Conservation (phyloP, 2,797 vertebrate species). For the Hippoglossus hippoglossus region DNA sequence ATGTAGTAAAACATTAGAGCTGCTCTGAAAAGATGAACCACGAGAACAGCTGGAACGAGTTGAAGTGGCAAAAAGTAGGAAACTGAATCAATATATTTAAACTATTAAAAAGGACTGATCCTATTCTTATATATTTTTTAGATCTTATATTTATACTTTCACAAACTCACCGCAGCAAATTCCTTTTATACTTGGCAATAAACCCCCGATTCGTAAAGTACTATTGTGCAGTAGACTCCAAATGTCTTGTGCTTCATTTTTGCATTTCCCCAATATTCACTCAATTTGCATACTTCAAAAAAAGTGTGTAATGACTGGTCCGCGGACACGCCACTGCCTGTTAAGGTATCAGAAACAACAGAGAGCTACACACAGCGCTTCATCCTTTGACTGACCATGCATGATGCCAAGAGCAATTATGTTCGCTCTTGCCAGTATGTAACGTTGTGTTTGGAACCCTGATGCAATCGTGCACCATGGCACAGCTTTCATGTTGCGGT, state of each 20-base stretch:
- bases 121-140: too few species aligned
- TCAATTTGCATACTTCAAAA: too few species aligned
- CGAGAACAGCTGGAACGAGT: neutral
- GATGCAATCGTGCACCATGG: neutral
- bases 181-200: too few species aligned
- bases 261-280: too few species aligned
- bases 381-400: neutral
- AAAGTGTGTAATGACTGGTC: constrained; percentile 4
- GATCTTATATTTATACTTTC: too few species aligned
- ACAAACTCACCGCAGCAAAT: too few species aligned
- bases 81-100: too few species aligned
- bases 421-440: neutral
- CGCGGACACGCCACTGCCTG: neutral
- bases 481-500: neutral
- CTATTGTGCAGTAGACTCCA: too few species aligned
- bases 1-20: neutral
- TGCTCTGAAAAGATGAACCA: too few species aligned
- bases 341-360: constrained; percentile 8
- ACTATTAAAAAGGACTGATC: too few species aligned
- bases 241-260: too few species aligned
- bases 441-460: neutral
- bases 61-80: neutral
- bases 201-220: too few species aligned
- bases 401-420: constrained; percentile 1
- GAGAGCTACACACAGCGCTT: neutral